A percentile compares a stretch with the other conserved stretches of the same genome.
Evolutionary conservation across 2,113 vertebrate genomes (phyloP).

Genomic region (Lagopus leucura): DNA sequence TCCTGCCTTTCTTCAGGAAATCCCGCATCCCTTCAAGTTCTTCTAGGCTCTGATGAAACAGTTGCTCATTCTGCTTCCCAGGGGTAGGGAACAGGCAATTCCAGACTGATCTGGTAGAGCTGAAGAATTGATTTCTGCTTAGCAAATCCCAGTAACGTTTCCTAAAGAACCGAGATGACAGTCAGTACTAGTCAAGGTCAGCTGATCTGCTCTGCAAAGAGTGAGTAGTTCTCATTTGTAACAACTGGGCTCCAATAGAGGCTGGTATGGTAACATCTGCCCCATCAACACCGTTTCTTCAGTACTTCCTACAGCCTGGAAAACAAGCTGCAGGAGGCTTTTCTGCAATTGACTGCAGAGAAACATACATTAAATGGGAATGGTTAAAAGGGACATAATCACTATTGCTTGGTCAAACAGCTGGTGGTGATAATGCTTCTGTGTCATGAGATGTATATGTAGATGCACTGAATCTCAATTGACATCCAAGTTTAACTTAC

Average conservation of each 20-base stretch:
- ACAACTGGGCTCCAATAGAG: background rate
- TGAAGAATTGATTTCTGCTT: background rate
- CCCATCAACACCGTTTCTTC: background rate
- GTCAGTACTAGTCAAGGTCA: background rate
- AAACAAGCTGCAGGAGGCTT: background rate
- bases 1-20: too few relatives aligned
- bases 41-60: too few relatives aligned
- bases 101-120: background rate
- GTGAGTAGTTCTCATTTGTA: background rate
- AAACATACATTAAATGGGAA: background rate
- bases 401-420: background rate
- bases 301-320: background rate
- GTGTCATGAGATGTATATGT: background rate
- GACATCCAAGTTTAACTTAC: background rate
- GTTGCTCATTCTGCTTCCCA: too few relatives aligned
- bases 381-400: background rate
- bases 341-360: background rate
- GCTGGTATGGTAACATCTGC: background rate
- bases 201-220: background rate
- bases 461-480: background rate
- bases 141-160: background rate
- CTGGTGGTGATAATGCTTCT: background rate
- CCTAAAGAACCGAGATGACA: background rate
- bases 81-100: too few relatives aligned
- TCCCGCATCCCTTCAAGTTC: too few relatives aligned